phyloP scores from a whole-genome alignment of 1,140 invertebrate genomes.

The Leptinotarsa texana region DNA sequence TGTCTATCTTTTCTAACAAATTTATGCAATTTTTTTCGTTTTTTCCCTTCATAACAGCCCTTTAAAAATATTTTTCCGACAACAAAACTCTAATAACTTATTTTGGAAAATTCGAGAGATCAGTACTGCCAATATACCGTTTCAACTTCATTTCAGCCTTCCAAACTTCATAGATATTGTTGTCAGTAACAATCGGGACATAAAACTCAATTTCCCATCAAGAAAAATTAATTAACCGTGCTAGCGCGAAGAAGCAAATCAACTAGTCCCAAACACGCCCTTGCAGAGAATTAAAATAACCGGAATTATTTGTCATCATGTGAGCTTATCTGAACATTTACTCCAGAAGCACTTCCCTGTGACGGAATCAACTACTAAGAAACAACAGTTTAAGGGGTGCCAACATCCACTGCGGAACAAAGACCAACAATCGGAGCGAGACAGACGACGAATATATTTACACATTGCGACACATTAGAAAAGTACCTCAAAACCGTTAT shows the following conservation, averaged over 20 bases:
- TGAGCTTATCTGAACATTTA: constrained; percentile 23
- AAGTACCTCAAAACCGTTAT: constrained; percentile 40
- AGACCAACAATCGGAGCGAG: constrained; percentile 27
- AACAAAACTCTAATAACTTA: too few relatives aligned
- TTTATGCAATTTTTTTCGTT: too few relatives aligned
- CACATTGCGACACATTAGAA: constrained; percentile 33
- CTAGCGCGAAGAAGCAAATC: neutral
- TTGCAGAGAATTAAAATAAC: constrained; percentile 14
- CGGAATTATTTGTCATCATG: constrained; percentile 31
- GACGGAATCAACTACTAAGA: constrained; percentile 39
- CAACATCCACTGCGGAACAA: neutral
- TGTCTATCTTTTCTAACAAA: too few relatives aligned
- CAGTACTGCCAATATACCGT: too few relatives aligned
- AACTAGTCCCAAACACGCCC: constrained; percentile 19
- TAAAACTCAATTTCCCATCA: neutral
- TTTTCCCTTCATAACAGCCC: too few relatives aligned
- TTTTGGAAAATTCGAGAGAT: too few relatives aligned
- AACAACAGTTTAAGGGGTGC: constrained; percentile 37
- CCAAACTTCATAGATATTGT: too few relatives aligned
- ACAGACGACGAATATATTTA: constrained; percentile 32
- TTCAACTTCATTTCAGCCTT: too few relatives aligned
- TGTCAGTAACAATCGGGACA: neutral
- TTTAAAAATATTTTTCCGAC: too few relatives aligned
- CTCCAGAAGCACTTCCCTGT: constrained; percentile 30
- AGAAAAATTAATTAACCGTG: neutral